A percentile compares a stretch with the other conserved stretches of the same genome.
Conservation (phyloP, 1,140 invertebrate genomes). For the Pissodes strobi region DNA sequence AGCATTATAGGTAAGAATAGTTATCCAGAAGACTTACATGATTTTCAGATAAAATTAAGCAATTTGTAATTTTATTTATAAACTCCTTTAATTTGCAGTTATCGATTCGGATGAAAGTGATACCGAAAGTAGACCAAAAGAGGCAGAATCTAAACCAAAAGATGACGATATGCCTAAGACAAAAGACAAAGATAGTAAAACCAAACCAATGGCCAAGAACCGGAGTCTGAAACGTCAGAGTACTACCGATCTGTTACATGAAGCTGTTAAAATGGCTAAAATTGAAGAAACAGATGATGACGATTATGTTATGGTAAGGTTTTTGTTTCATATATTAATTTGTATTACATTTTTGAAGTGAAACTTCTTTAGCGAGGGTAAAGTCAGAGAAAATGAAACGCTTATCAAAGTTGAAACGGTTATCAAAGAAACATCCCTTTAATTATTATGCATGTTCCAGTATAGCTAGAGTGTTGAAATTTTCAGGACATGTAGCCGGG, state of each 20-base stretch:
- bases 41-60: no score
- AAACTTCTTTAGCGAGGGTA: no score
- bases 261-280: slow-evolving; percentile 40
- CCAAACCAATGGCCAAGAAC: slow-evolving; percentile 13
- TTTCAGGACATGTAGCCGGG: no score
- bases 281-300: slow-evolving; percentile 30
- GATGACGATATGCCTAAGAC: background rate
- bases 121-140: background rate
- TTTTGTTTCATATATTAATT: no score
- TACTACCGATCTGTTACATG: background rate
- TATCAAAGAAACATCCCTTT: no score
- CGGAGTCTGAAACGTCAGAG: slow-evolving; percentile 16
- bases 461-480: no score
- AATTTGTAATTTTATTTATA: no score
- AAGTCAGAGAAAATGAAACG: no score
- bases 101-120: slow-evolving; percentile 14
- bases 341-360: no score
- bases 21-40: no score
- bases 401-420: no score
- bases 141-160: background rate
- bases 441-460: no score
- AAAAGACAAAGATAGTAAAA: slow-evolving; percentile 2
- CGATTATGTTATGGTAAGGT: slow-evolving; percentile 12
- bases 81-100: slow-evolving; percentile 5
- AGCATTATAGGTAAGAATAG: background rate